Evolutionary conservation across 2,888 invertebrate species (phyloP).

Genomic region (Strigamia transsilvanica): DNA sequence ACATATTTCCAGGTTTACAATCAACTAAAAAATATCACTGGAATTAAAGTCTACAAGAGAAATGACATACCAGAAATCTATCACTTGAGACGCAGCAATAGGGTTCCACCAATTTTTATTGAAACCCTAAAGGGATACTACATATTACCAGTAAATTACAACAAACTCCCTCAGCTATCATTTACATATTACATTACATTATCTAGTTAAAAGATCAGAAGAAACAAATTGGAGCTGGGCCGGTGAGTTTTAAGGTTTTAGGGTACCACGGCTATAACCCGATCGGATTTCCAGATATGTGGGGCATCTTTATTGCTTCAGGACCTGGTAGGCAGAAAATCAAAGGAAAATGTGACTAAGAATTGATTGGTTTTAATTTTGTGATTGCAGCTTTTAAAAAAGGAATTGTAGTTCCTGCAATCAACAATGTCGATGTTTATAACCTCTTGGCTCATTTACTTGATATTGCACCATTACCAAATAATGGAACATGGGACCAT

Average conservation of each 20-base stretch:
- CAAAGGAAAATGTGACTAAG: neutral
- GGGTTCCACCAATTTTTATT: neutral
- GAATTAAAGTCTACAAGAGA: neutral
- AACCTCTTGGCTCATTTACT: slow-evolving; percentile 57
- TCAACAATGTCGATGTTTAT: slow-evolving; percentile 58
- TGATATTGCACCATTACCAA: slow-evolving; percentile 56
- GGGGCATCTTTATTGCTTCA: neutral
- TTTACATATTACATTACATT: neutral
- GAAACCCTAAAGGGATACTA: neutral
- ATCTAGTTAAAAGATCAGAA: neutral
- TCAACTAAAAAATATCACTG: neutral
- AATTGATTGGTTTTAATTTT: neutral
- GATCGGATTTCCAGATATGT: neutral
- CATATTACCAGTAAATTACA: neutral
- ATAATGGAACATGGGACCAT: slow-evolving; percentile 57
- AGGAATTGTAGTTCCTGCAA: neutral
- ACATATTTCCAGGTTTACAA: neutral
- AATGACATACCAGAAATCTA: neutral
- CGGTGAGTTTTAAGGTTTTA: neutral
- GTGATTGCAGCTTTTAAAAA: neutral
- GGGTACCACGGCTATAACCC: neutral
- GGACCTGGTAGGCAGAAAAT: neutral
- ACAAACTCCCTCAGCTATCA: neutral
- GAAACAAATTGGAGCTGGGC: slow-evolving; percentile 11
- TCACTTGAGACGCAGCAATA: neutral